These are phyloP conservation scores for Lymantria monacha DNA, from an alignment of 2,888 invertebrate genomes.

Conservation along the genomic window DNA sequence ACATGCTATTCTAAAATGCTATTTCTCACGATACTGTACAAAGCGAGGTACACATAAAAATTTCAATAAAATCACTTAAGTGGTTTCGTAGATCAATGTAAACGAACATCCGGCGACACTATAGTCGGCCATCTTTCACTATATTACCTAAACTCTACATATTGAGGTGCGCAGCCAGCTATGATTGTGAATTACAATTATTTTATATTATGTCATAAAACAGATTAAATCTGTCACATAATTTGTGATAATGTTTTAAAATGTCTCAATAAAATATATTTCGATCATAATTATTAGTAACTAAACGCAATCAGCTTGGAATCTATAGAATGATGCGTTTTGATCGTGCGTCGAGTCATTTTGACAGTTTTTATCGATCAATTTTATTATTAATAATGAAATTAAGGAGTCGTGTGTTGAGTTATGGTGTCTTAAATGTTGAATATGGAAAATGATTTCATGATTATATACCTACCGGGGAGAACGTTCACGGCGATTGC, in stretches of 20 bases:
- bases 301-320: slow-evolving; percentile 25
- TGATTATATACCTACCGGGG: too few species aligned
- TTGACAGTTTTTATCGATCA: slow-evolving; percentile 26
- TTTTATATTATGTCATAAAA: not conserved
- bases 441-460: slow-evolving; percentile 4
- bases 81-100: too few species aligned
- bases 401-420: slow-evolving; percentile 16
- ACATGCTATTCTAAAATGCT: too few species aligned
- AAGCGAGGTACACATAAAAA: too few species aligned
- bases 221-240: not conserved
- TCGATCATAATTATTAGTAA: slow-evolving; percentile 19
- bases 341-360: slow-evolving; percentile 23
- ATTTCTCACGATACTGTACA: too few species aligned
- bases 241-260: slow-evolving; percentile 1
- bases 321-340: slow-evolving; percentile 23
- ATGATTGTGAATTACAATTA: too few species aligned
- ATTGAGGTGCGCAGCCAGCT: too few species aligned
- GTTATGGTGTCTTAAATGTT: slow-evolving; percentile 2
- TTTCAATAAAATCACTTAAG: too few species aligned
- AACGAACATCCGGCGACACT: too few species aligned
- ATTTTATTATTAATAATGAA: slow-evolving; percentile 30
- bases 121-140: too few species aligned
- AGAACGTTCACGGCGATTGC: too few species aligned
- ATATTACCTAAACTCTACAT: too few species aligned
- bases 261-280: slow-evolving; percentile 25